These are phyloP conservation scores for Sylvicola fuscatus DNA, from an alignment of 2,888 invertebrate species.

Conservation along the genomic window DNA sequence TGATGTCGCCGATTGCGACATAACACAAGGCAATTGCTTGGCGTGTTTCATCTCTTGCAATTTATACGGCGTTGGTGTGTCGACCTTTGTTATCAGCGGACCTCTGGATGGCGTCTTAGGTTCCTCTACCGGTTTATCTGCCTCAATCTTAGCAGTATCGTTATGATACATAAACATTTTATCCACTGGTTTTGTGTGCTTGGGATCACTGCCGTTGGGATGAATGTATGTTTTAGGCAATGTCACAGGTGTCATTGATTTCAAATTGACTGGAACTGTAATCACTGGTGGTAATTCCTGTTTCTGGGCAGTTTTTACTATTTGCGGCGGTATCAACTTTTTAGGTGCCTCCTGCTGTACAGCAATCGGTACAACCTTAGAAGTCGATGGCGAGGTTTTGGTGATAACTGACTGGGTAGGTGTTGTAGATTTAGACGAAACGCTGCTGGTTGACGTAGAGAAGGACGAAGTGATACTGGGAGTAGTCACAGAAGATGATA, in stretches of 20 bases:
- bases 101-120: neutral
- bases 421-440: conserved; percentile 8
- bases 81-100: neutral
- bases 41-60: neutral
- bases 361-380: conserved; percentile 15
- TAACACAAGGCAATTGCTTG: conserved; percentile 14
- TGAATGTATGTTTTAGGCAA: conserved; percentile 1
- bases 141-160: too few species aligned
- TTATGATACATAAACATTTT: too few species aligned
- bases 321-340: conserved; percentile 8
- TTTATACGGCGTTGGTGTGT: neutral
- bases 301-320: conserved; percentile 13
- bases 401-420: conserved; percentile 31
- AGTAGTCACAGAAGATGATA: conserved; percentile 12
- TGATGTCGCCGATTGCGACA: conserved; percentile 19
- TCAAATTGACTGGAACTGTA: conserved; percentile 9
- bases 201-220: conserved; percentile 1
- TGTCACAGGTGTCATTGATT: too few species aligned
- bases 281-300: conserved; percentile 29
- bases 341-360: too few species aligned
- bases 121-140: neutral
- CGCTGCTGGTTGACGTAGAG: conserved; percentile 6
- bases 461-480: conserved; percentile 1
- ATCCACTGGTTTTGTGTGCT: too few species aligned
- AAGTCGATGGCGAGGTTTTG: conserved; percentile 30